Base-by-base conservation (phyloP, 2,113 vertebrate genomes). In the Empidonax traillii region DNA sequence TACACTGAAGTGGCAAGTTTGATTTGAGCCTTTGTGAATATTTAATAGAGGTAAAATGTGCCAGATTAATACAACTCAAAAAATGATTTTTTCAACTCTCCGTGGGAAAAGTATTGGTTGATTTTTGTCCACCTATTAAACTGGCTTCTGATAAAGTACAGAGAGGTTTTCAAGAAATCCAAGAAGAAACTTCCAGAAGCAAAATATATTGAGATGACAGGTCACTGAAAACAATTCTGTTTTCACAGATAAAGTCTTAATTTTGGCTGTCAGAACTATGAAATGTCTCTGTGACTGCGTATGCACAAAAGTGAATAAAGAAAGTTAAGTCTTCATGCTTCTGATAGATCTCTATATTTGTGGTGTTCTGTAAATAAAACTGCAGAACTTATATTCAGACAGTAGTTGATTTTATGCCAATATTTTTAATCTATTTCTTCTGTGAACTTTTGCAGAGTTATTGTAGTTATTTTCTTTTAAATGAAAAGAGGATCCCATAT, bases 401-500 rank as follows among this genome's bases (percentile, higher is more conserved):
- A 61, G 37, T 14, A 77, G 43, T 6, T 94, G 67, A 82, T 75
- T 94, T 87, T 47, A 49, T 73, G 51, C 72, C 77, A 89, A 44
- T 39, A 43, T 81, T 87, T 81, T 87, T 33, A 92, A 89, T 89
- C 56, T 75, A 25, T 66, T 91, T 95, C 51, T 90, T 85, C 51
- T 65, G 20, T 67, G 46, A 92, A 92, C 75, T 91, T 89, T 89
- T 79, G 14, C 12, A 63, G 67, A 91, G 55, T 44, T 82, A 27
- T 65, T 68, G 14, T 12, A 55, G n/a, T 84, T 87, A 51, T 78
- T 96, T 89, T 55, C 82, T 96, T 89, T 95, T 93, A 89, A 95
- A 97, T 73, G 71, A 96, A 61, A 93, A 82, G 49, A 44, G 47
- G 66, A 80, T 92, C 39, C 86, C 78, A 72, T 93, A 80, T 97